These are phyloP conservation scores for Agriopis marginaria DNA, from an alignment of 2,888 invertebrate species.

Conservation along the genomic window DNA sequence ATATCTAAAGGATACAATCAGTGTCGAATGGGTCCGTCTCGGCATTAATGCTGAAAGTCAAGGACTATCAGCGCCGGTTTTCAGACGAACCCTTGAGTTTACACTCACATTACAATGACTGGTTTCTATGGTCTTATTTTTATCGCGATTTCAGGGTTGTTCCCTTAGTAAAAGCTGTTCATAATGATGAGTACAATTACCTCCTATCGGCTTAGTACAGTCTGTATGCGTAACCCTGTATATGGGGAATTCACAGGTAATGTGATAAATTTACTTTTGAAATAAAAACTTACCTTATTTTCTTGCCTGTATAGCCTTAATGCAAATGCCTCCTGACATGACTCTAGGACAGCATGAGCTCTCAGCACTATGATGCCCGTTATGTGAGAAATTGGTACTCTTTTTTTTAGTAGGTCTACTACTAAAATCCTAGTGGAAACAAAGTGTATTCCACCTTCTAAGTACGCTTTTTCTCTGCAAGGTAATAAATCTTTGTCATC, in stretches of 20 bases:
- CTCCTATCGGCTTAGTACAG: too few relatives aligned
- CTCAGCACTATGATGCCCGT: conserved; percentile 96
- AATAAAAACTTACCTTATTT: conserved; percentile 88
- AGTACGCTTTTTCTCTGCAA: conserved; percentile 92
- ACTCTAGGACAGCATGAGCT: conserved; percentile 95
- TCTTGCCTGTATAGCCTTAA: conserved; percentile 95
- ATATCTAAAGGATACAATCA: too few relatives aligned
- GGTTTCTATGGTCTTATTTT: too few relatives aligned
- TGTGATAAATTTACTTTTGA: neutral
- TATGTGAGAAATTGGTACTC: conserved; percentile 94
- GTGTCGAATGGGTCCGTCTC: too few relatives aligned
- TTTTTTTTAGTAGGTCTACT: conserved; percentile 96
- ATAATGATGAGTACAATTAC: too few relatives aligned
- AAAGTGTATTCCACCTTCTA: conserved; percentile 97
- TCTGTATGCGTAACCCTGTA: too few relatives aligned
- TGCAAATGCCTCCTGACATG: conserved; percentile 98
- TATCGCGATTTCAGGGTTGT: too few relatives aligned
- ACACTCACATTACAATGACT: too few relatives aligned
- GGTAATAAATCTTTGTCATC: neutral
- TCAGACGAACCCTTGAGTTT: too few relatives aligned
- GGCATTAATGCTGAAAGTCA: too few relatives aligned
- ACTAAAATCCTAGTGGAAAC: conserved; percentile 97
- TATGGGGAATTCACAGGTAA: neutral
- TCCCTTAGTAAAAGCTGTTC: too few relatives aligned
- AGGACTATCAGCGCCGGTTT: too few relatives aligned